Evolutionary conservation across 2,113 vertebrate species (phyloP).

Genomic region (Leptocoma aspasia): DNA sequence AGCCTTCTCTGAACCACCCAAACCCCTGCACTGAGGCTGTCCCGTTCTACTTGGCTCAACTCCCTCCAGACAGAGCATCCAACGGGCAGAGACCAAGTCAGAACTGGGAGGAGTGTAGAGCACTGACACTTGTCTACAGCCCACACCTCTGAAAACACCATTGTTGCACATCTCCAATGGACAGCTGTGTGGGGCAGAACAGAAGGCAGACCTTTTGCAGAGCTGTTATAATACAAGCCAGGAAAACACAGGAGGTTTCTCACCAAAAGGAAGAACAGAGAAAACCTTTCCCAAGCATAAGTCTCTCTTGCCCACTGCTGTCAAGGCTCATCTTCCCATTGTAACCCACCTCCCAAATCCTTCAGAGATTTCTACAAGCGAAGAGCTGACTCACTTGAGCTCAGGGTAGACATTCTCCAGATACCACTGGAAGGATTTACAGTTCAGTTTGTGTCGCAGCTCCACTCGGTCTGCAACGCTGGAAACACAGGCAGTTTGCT

Average conservation of each 20-base stretch:
- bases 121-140: not conserved
- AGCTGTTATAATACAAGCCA: not conserved
- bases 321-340: not conserved
- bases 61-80: not conserved
- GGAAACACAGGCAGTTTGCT: conserved; percentile 25
- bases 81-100: not conserved
- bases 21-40: not conserved
- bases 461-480: conserved; percentile 88
- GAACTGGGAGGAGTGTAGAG: not conserved
- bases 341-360: not conserved
- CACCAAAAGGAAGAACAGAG: not conserved
- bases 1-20: not conserved
- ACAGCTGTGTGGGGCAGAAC: not conserved
- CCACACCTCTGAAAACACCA: not conserved
- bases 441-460: conserved; percentile 89
- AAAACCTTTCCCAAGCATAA: not conserved
- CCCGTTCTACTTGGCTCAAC: not conserved
- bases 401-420: conserved; percentile 96
- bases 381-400: conserved; percentile 85
- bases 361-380: not conserved
- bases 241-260: not conserved
- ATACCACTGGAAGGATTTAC: conserved; percentile 98
- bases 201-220: not conserved
- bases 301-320: not conserved
- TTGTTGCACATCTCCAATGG: not conserved